Conservation (phyloP, 2,113 vertebrate species). For the Merops nubicus region DNA sequence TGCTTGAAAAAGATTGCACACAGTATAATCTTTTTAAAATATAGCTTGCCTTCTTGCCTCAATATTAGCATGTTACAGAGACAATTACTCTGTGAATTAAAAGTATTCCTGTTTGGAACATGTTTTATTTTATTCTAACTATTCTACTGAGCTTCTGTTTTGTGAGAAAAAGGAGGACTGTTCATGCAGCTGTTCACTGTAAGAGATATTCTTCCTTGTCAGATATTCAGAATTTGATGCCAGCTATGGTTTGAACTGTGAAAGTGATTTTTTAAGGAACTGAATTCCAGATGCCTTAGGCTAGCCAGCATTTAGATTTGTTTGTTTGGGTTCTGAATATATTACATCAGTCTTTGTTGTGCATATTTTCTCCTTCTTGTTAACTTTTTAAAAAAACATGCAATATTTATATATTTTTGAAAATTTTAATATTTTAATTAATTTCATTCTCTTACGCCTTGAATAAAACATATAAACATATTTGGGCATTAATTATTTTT, state of each 20-base stretch:
- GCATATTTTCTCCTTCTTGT: neutral
- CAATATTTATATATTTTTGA: neutral
- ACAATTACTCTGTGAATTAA: neutral
- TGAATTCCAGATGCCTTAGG: slow-evolving; percentile 25
- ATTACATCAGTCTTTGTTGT: neutral
- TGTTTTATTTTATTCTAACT: neutral
- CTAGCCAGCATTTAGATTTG: slow-evolving; percentile 24
- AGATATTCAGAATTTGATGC: slow-evolving; percentile 10
- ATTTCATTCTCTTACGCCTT: neutral
- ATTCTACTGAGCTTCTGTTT: neutral
- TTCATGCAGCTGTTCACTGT: slow-evolving; percentile 19
- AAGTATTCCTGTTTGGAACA: neutral
- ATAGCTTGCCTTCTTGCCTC: neutral
- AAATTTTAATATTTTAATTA: neutral
- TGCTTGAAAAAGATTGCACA: neutral
- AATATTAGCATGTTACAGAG: neutral
- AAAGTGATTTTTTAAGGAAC: slow-evolving; percentile 9
- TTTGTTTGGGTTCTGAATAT: slow-evolving; percentile 42
- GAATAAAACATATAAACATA: neutral
- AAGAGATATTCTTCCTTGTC: neutral
- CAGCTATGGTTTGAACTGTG: slow-evolving; percentile 28
- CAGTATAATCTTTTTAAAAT: neutral
- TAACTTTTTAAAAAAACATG: neutral
- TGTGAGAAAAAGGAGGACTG: neutral
- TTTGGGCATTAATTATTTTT: neutral